Evolutionary conservation across 2,888 invertebrate genomes (phyloP).

Genomic region (Eristalinus sepulchralis): DNA sequence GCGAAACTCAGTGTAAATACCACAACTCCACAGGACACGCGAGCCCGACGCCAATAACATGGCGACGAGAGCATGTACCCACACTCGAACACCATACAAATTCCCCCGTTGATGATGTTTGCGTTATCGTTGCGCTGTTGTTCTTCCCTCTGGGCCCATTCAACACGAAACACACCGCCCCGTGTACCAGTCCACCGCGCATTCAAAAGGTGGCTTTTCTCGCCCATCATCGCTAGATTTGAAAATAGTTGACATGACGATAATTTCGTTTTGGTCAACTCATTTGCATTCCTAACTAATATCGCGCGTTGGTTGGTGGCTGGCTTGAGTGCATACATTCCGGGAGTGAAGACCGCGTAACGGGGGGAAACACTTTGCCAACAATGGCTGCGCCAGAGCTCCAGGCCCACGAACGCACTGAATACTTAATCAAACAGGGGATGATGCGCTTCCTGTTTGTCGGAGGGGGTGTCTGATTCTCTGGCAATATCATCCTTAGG

Average conservation of each 20-base stretch:
- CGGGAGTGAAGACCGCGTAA: slow-evolving; percentile 14
- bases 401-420: slow-evolving; percentile 29
- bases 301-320: slow-evolving; percentile 13
- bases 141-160: neutral
- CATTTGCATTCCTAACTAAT: slow-evolving; percentile 62
- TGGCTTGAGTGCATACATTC: slow-evolving; percentile 9
- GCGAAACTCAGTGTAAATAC: slow-evolving; percentile 33
- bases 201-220: neutral
- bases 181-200: neutral
- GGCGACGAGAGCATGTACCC: neutral
- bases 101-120: slow-evolving; percentile 39
- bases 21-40: slow-evolving; percentile 11
- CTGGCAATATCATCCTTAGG: slow-evolving; percentile 46
- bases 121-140: neutral
- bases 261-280: slow-evolving; percentile 64
- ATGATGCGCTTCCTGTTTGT: slow-evolving; percentile 18
- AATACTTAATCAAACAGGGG: slow-evolving; percentile 58
- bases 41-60: neutral
- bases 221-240: slow-evolving; percentile 29
- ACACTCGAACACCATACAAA: neutral
- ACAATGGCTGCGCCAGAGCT: slow-evolving; percentile 1
- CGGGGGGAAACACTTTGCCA: slow-evolving; percentile 7
- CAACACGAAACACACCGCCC: neutral
- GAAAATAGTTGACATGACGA: slow-evolving; percentile 60
- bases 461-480: slow-evolving; percentile 17